phyloP scores from a whole-genome alignment of 2,113 vertebrate species.

The Neolamprologus sp. region DNA sequence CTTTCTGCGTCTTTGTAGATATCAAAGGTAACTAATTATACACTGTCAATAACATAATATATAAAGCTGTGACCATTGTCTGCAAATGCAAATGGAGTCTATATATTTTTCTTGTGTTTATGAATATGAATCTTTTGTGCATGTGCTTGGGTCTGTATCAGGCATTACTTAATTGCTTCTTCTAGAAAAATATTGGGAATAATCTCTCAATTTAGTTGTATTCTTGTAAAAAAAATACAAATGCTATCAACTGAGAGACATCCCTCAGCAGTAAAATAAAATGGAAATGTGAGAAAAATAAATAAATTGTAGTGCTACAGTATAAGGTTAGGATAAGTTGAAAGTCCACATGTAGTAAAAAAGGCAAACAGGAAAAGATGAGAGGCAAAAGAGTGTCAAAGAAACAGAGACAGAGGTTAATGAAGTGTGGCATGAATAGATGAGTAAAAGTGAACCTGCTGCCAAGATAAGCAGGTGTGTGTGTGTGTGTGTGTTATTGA shows the following conservation, averaged over 20 bases:
- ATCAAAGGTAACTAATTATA: not conserved
- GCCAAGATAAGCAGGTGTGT: constrained; percentile 4
- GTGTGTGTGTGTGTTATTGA: not conserved
- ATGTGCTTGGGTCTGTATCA: not conserved
- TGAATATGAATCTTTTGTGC: not conserved
- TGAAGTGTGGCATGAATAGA: constrained; percentile 37
- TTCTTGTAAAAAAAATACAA: not conserved
- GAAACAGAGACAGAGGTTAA: constrained; percentile 7
- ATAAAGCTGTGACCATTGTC: not conserved
- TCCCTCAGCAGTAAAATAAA: not conserved
- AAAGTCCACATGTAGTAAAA: not conserved
- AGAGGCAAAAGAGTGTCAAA: not conserved
- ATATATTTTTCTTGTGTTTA: not conserved
- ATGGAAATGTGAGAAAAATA: not conserved
- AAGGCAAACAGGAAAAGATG: not conserved
- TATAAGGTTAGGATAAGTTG: not conserved
- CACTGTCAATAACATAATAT: not conserved
- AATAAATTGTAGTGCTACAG: not conserved
- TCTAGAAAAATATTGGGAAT: not conserved
- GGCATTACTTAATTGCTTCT: not conserved
- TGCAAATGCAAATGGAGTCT: not conserved
- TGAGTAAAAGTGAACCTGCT: constrained; percentile 31
- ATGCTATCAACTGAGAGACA: not conserved
- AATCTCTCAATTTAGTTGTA: not conserved
- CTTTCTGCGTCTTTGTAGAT: not conserved